phyloP scores from a whole-genome alignment of 2,888 invertebrate species.

The Andrena haemorrhoa region DNA sequence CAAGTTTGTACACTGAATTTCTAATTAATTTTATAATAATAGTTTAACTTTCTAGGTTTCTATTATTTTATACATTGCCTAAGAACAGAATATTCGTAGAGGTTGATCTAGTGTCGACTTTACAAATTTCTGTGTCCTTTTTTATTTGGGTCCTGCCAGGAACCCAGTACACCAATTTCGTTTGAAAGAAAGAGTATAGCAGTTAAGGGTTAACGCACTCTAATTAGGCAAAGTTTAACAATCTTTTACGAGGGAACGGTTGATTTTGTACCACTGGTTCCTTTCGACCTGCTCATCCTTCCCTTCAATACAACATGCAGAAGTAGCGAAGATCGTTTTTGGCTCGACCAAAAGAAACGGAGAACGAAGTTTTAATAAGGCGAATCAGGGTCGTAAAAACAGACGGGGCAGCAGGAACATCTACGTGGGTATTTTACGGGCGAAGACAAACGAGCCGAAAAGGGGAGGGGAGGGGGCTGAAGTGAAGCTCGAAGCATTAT shows the following conservation, averaged over 20 bases:
- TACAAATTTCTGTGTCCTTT: too few species aligned
- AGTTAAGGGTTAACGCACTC: neutral
- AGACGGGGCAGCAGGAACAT: neutral
- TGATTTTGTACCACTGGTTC: neutral
- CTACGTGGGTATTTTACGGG: neutral
- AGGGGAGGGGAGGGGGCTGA: neutral
- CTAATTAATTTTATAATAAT: too few species aligned
- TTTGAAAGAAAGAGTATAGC: too few species aligned
- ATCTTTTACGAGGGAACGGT: neutral
- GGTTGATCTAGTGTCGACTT: too few species aligned
- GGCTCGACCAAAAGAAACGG: neutral
- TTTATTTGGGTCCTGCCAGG: too few species aligned
- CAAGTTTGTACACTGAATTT: too few species aligned
- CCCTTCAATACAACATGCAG: neutral
- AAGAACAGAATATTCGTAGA: too few species aligned
- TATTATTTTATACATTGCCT: too few species aligned
- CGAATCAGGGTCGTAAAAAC: neutral
- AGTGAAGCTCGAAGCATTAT: constrained; percentile 41
- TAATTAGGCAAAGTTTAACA: neutral
- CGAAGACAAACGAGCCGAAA: constrained; percentile 10
- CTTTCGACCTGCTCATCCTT: neutral
- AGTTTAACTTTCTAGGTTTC: too few species aligned
- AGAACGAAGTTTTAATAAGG: neutral
- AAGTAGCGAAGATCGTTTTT: neutral
- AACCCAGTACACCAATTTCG: too few species aligned